A percentile compares a stretch with the other conserved stretches of the same genome.
Evolutionary conservation across 1,140 invertebrate genomes (phyloP).

Genomic region (Diorhabda elongata): DNA sequence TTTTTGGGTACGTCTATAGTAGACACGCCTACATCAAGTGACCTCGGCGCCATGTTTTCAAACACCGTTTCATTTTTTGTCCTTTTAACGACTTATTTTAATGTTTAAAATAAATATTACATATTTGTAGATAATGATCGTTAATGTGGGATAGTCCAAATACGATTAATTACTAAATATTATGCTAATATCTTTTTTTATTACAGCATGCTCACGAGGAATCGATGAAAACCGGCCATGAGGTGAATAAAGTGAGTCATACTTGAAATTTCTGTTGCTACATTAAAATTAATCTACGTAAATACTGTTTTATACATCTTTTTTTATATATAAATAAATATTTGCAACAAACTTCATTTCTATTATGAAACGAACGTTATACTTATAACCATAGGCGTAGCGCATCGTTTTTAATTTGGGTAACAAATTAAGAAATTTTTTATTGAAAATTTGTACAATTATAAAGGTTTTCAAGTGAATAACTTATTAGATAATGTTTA

Average conservation of each 20-base stretch:
- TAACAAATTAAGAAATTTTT: too few species aligned
- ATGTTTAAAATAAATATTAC: conserved; percentile 10
- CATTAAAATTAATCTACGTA: too few species aligned
- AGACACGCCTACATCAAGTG: conserved; percentile 15
- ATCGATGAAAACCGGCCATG: conserved; percentile 40
- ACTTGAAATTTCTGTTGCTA: too few species aligned
- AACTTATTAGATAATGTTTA: too few species aligned
- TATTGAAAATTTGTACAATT: too few species aligned
- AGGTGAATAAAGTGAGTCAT: conserved; percentile 45
- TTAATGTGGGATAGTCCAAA: background rate
- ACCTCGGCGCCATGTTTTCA: conserved; percentile 15
- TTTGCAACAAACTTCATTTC: too few species aligned
- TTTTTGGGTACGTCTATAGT: background rate
- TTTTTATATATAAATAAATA: too few species aligned
- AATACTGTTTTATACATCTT: too few species aligned
- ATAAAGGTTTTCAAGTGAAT: too few species aligned
- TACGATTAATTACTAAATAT: background rate
- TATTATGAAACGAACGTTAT: too few species aligned
- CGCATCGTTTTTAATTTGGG: too few species aligned
- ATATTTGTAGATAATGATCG: background rate
- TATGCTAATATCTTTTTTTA: conserved; percentile 29
- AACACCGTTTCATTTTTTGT: background rate
- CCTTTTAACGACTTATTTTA: conserved; percentile 3
- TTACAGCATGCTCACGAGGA: conserved; percentile 50
- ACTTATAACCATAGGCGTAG: too few species aligned